These are phyloP conservation scores for Ctenoplectra terminalis DNA, from an alignment of 1,140 invertebrate species.

Conservation along the genomic window DNA sequence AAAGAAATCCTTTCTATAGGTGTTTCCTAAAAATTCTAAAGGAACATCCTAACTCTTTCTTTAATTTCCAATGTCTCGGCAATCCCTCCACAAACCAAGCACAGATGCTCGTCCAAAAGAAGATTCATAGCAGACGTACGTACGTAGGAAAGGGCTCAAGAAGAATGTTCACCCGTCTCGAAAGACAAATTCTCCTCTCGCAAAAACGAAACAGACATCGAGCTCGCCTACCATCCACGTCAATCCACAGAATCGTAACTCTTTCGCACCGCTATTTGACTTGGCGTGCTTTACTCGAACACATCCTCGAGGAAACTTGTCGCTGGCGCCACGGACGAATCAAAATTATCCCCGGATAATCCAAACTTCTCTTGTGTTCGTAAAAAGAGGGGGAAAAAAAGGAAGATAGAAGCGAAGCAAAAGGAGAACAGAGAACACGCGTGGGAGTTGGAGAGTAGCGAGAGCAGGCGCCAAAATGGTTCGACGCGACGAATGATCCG, in stretches of 20 bases:
- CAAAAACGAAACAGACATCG: constrained; percentile 20
- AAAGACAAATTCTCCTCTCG: constrained; percentile 6
- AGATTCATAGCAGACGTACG: not conserved
- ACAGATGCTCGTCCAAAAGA: too few species aligned
- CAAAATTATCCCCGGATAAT: constrained; percentile 52
- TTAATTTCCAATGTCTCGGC: not conserved
- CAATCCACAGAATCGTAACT: constrained; percentile 59
- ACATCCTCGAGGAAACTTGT: not conserved
- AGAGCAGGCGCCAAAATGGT: constrained; percentile 65
- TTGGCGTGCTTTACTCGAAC: constrained; percentile 41
- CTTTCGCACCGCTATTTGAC: constrained; percentile 70
- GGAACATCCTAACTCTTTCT: too few species aligned
- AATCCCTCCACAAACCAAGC: not conserved
- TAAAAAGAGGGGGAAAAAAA: constrained; percentile 18
- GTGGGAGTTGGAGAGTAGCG: not conserved
- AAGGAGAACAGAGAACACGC: too few species aligned
- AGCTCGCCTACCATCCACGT: not conserved
- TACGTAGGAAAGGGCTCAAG: not conserved
- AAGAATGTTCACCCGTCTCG: not conserved
- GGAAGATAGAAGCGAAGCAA: constrained; percentile 12
- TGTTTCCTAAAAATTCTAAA: too few species aligned
- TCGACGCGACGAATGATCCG: constrained; percentile 56
- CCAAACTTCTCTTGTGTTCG: constrained; percentile 3
- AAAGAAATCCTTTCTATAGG: too few species aligned
- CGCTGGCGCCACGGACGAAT: constrained; percentile 45